Evolutionary conservation across 2,888 invertebrate genomes (phyloP).

Genomic region (Agrochola litura): DNA sequence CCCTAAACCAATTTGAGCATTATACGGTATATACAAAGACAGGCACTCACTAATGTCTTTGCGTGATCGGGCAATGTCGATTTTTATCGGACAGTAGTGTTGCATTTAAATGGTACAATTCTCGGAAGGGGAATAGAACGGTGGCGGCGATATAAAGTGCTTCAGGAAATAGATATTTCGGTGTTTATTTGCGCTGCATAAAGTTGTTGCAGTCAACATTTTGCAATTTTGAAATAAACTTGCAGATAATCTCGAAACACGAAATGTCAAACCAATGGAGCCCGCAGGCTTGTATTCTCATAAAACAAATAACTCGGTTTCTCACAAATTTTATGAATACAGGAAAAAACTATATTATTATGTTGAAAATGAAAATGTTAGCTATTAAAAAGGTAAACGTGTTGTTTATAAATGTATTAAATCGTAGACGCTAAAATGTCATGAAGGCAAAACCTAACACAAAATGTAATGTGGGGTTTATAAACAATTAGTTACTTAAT

Average conservation of each 20-base stretch:
- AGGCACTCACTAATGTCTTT: slow-evolving; percentile 46
- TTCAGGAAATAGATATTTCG: slow-evolving; percentile 47
- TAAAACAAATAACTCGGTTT: background rate
- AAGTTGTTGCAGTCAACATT: slow-evolving; percentile 12
- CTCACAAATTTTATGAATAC: background rate
- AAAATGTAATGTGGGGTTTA: background rate
- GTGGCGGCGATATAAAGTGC: slow-evolving; percentile 29
- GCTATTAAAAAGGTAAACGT: background rate
- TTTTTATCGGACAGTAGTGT: slow-evolving; percentile 62
- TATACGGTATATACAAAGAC: slow-evolving; percentile 37
- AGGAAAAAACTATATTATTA: background rate
- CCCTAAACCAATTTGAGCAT: slow-evolving; percentile 26
- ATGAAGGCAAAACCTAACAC: background rate
- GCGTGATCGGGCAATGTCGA: slow-evolving; percentile 57
- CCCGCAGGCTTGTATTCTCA: background rate
- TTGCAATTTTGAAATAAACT: background rate
- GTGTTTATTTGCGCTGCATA: slow-evolving; percentile 43
- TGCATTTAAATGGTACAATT: slow-evolving; percentile 66
- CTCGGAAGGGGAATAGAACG: slow-evolving; percentile 53
- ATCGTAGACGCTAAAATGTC: background rate
- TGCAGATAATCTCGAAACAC: background rate
- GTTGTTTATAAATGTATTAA: background rate
- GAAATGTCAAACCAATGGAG: background rate
- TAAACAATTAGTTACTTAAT: background rate
- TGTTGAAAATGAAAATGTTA: background rate